A percentile compares a stretch with the other conserved stretches of the same genome.
Evolutionary conservation across 1,140 invertebrate genomes (phyloP).

Genomic region (Doryteuthis pealeii): DNA sequence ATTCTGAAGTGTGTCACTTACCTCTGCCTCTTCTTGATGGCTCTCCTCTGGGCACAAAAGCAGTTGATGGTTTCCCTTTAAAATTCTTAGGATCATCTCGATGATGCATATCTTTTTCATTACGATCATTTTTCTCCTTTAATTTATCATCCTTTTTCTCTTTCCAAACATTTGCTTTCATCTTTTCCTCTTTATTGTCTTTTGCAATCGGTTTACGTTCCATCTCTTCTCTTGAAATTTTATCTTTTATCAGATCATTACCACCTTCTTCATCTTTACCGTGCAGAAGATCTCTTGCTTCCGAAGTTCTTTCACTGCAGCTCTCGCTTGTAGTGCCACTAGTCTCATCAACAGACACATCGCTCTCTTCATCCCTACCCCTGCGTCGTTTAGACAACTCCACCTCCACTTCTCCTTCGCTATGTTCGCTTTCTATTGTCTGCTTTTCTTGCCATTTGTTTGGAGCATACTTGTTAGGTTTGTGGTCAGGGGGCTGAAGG

Average conservation of each 20-base stretch:
- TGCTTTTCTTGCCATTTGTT: conserved; percentile 11
- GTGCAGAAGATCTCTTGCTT: conserved; percentile 27
- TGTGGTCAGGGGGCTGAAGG: background rate
- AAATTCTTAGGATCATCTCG: conserved; percentile 19
- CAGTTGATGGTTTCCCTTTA: background rate
- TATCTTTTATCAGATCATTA: conserved; percentile 13
- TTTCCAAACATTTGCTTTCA: conserved; percentile 17
- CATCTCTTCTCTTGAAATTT: background rate
- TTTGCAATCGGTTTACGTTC: background rate
- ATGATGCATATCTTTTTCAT: conserved; percentile 22
- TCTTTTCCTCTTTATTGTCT: conserved; percentile 7
- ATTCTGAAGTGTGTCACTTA: conserved; percentile 21
- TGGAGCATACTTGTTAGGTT: background rate
- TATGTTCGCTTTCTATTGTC: conserved; percentile 37
- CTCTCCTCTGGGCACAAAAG: conserved; percentile 76
- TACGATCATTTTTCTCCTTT: conserved; percentile 28
- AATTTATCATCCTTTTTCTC: conserved; percentile 25
- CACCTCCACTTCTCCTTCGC: conserved; percentile 40
- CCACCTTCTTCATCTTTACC: conserved; percentile 21
- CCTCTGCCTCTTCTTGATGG: conserved; percentile 66
- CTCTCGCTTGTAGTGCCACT: conserved; percentile 45
- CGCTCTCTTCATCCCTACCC: conserved; percentile 54
- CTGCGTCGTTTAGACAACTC: conserved; percentile 34
- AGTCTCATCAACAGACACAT: conserved; percentile 53
- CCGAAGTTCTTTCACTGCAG: conserved; percentile 33